A percentile compares a stretch with the other conserved stretches of the same genome.
These are phyloP conservation scores for Cinclus mexicanus DNA, from an alignment of 2,113 vertebrate genomes.

Conservation along the genomic window DNA sequence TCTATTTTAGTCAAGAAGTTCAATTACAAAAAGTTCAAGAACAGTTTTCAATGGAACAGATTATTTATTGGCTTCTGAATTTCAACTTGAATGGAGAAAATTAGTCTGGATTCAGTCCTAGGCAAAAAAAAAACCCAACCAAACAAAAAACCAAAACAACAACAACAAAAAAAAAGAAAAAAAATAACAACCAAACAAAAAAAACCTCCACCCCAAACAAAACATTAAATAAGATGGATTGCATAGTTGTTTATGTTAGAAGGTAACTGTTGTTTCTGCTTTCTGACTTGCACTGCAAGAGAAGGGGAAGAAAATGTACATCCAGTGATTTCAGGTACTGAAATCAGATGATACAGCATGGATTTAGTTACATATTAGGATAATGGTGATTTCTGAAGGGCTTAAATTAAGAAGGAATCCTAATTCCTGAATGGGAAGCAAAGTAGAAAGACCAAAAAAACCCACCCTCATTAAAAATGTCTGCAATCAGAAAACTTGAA, in stretches of 20 bases:
- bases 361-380: not conserved
- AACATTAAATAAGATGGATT: not conserved
- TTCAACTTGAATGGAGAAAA: slow-evolving; percentile 1
- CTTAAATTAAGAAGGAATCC: not conserved
- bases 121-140: not conserved
- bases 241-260: not conserved
- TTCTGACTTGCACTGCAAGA: not conserved
- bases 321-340: not conserved
- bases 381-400: not conserved
- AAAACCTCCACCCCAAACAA: not conserved
- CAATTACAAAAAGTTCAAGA: not conserved
- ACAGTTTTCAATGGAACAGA: not conserved
- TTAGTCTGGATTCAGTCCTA: not conserved
- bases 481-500: not conserved
- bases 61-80: not conserved
- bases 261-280: not conserved
- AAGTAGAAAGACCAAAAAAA: not conserved
- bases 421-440: not conserved
- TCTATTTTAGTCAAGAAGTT: not conserved
- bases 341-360: not conserved
- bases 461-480: not conserved
- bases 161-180: not conserved
- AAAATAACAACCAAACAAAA: not conserved
- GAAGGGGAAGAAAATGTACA: not conserved
- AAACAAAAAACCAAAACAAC: too few relatives aligned